phyloP scores from a whole-genome alignment of 2,113 vertebrate genomes.

The Etheostoma spectabile region DNA sequence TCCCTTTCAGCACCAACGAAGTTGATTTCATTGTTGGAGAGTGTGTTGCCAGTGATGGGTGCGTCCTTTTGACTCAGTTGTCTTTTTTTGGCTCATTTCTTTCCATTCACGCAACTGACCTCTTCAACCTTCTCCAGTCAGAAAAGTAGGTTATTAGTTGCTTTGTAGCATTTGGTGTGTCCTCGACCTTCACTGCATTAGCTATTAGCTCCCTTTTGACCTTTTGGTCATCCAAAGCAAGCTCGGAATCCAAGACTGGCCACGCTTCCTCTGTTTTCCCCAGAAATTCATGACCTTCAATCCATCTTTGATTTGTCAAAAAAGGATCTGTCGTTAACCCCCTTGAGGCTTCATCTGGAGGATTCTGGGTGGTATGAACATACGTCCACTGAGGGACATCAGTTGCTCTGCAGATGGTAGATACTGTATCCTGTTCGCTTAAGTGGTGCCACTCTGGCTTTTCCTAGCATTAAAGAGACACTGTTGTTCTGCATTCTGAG shows the following conservation, averaged over 20 bases:
- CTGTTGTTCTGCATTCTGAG: background rate
- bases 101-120: background rate
- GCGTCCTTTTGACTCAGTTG: background rate
- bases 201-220: background rate
- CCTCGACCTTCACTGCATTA: background rate
- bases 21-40: background rate
- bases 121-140: background rate
- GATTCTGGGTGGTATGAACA: background rate
- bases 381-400: background rate
- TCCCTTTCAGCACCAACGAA: background rate
- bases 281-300: background rate
- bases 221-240: background rate
- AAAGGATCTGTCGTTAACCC: background rate
- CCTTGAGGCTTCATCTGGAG: background rate
- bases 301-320: background rate
- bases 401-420: background rate
- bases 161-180: background rate
- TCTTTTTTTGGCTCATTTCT: background rate
- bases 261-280: background rate
- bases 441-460: background rate
- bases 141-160: background rate
- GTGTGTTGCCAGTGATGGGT: background rate
- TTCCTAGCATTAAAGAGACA: background rate
- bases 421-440: background rate
- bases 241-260: background rate